These are phyloP conservation scores for Menidia menidia DNA, from an alignment of 2,797 vertebrate species.

Conservation along the genomic window DNA sequence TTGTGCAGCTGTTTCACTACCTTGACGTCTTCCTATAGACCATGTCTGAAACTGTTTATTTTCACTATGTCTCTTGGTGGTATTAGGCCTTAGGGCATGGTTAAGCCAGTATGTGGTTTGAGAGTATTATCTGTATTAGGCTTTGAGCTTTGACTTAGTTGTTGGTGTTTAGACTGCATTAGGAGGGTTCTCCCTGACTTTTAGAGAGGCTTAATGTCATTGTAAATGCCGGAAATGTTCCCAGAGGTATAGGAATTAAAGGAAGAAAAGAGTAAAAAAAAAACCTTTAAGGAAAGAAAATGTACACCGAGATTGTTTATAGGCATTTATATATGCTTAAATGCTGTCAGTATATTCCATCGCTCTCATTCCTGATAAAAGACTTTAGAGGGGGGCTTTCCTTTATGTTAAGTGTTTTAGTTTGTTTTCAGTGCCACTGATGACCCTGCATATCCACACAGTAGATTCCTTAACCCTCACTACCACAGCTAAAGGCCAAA, in stretches of 20 bases:
- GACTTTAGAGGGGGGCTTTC: neutral
- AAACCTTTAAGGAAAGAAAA: constrained; percentile 24
- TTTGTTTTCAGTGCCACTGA: too few species aligned
- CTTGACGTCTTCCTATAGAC: constrained; percentile 43
- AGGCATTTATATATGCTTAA: constrained; percentile 18
- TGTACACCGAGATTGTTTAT: constrained; percentile 29
- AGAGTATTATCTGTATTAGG: constrained; percentile 73
- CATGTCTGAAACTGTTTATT: constrained; percentile 45
- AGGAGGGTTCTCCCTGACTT: constrained; percentile 55
- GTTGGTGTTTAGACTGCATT: constrained; percentile 64
- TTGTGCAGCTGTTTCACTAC: constrained; percentile 50
- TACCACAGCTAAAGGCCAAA: too few species aligned
- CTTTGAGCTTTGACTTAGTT: constrained; percentile 55
- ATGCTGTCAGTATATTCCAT: constrained; percentile 3
- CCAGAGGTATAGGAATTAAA: constrained; percentile 31
- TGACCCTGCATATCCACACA: too few species aligned
- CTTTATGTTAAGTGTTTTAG: too few species aligned
- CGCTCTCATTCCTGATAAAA: neutral
- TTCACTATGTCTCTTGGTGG: constrained; percentile 64
- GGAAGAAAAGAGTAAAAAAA: too few species aligned
- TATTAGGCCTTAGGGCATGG: constrained; percentile 67
- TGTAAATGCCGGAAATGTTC: constrained; percentile 43
- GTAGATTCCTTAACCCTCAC: too few species aligned
- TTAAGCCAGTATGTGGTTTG: constrained; percentile 71
- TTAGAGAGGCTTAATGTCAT: constrained; percentile 54